These are phyloP conservation scores for Tretioscincus oriximinensis DNA, from an alignment of 2,113 vertebrate genomes.

Conservation along the genomic window DNA sequence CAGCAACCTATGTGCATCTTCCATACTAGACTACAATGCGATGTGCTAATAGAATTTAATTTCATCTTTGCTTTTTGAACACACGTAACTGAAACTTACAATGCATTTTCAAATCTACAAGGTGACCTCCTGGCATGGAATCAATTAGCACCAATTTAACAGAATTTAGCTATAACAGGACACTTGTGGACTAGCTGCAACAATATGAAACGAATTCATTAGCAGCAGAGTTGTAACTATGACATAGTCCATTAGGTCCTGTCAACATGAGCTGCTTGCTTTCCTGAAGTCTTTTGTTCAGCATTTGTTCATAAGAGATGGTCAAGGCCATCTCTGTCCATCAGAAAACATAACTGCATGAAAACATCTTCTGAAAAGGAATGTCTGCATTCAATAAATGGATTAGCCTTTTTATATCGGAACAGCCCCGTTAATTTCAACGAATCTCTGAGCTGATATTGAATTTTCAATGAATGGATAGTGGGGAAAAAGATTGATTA, in stretches of 20 bases:
- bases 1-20: background rate
- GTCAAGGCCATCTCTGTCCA: background rate
- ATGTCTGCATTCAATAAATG: background rate
- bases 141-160: constrained; percentile 23
- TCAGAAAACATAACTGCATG: background rate
- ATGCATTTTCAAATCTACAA: constrained; percentile 25
- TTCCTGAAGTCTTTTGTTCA: constrained; percentile 20
- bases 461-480: background rate
- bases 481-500: background rate
- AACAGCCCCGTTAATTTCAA: background rate
- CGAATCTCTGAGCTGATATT: no score
- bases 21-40: background rate
- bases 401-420: background rate
- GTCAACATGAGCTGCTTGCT: constrained; percentile 8
- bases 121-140: background rate
- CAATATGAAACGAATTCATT: constrained; percentile 33
- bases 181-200: constrained; percentile 6
- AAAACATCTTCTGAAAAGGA: background rate
- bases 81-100: background rate
- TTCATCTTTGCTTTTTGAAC: constrained; percentile 17
- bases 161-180: constrained; percentile 23
- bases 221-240: background rate
- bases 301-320: constrained; percentile 11
- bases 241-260: constrained; percentile 32
- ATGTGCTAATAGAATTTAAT: constrained; percentile 5